Conservation (phyloP, 2,797 vertebrate species). For the Nannoperca obscura region DNA sequence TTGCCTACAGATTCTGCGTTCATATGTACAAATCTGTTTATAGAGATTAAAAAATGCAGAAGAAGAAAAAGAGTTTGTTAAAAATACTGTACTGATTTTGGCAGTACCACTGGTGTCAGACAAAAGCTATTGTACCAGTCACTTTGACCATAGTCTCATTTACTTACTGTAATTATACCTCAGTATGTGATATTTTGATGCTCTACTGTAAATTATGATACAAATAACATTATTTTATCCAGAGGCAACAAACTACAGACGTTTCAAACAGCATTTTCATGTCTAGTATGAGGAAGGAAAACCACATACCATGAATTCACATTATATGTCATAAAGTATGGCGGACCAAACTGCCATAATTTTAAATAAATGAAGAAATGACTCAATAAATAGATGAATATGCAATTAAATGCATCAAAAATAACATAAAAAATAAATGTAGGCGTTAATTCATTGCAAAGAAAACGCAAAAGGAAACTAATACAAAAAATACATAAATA, state of each 20-base stretch:
- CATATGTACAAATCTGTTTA: no score
- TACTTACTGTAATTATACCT: not conserved
- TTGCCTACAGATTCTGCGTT: no score
- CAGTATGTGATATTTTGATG: not conserved
- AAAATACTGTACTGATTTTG: not conserved
- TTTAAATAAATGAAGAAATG: no score
- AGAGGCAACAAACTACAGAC: not conserved
- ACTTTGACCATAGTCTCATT: not conserved
- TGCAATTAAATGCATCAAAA: no score
- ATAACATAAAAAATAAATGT: no score
- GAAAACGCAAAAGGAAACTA: no score
- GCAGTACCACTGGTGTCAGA: not conserved
- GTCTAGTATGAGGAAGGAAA: not conserved
- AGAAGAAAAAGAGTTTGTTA: not conserved
- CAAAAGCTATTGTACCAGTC: not conserved
- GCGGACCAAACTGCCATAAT: no score
- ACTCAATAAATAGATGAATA: no score
- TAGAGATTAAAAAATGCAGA: not conserved
- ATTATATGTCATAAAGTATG: not conserved
- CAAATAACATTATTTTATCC: not conserved
- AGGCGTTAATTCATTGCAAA: no score
- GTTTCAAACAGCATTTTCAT: not conserved
- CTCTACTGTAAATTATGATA: not conserved
- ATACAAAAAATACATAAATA: no score
- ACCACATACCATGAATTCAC: not conserved